Base-by-base conservation (phyloP, 2,888 invertebrate species). In the Macroteleia sp. region DNA sequence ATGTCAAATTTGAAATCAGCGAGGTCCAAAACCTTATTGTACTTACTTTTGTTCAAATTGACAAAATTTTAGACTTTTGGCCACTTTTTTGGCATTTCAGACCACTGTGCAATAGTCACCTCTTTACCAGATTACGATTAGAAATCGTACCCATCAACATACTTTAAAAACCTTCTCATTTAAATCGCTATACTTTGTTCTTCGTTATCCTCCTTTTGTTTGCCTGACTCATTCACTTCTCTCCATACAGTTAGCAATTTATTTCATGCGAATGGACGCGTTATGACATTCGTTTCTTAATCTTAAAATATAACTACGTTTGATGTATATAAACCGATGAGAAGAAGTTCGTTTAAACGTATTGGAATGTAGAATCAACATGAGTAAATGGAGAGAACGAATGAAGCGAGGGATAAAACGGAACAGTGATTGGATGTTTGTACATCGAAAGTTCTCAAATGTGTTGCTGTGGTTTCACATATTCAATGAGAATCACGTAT, bases 241-340 rank as follows among this genome's bases (percentile, higher is more conserved):
- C n/a, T n/a, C n/a, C n/a, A n/a, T n/a, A 9, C 39, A 57, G 62
- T 73, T 64, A 57, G 57, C 66, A 59, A 74, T 66, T 74, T 59
- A 59, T 36, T 66, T 44, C 41, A 64, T 73, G 64, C 73, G 57
- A 73, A 73, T 73, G 39, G 39, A 17, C 10, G 44, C 39, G 64
- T 64, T 62, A 62, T 54, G 71, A 56, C 52, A 54, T 64, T 57
- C 41, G 64, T 50, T 57, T 57, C 57, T 64, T 73, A 20, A 36
- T 64, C 50, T 57, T 42, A 32, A 44, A 50, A 64, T 64, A 73
- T 64, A 57, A 73, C 64, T 64, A 57, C 56, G 12, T 48, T 73
- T 56, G 41, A 70, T 41, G 61, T 44, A 56, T 34, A 54, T 25
- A 46, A 28, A 36, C 14, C 32, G 50, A 48, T 28, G 50, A 50